Evolutionary conservation across 2,113 vertebrate genomes (phyloP), one percentile per base, ranked within the genome.

Genomic region (Pelodiscus sinensis): DNA sequence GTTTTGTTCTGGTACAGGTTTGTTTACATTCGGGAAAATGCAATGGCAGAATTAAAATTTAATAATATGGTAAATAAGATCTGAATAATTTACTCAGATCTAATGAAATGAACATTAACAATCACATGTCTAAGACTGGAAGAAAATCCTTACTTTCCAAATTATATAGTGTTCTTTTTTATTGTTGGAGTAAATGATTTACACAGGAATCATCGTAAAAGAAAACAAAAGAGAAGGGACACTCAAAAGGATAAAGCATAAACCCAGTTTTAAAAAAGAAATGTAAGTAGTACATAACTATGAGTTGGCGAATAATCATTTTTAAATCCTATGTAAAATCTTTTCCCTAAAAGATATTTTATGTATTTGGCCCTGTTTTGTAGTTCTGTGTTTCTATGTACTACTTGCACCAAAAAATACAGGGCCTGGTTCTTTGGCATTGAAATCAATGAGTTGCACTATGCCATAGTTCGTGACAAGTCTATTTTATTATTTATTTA

Each of bases 41-140:
- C 93, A 92, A 95, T 86, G 82, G 85, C 92, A 97, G 94, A 97
- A 97, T 98, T 97, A 98, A 98, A 98, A 96, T 97, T 98, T 98
- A 97, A 98, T 98, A 96, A 96, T 97, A 96, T 96, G 90, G 92
- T 97, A 98, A 98, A 97, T 95, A 98, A 96, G 88, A 92, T 68
- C 93, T 97, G 96, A 98, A 97, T 97, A 98, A 97, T 98, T 97
- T 97, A 98, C 96, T 97, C 94, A 93, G 81, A 95, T 84, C 68
- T 96, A 97, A 96, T 97, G 95, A 97, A 98, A 96, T 90, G 57
- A 82, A 92, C 75, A 90, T 91, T 95, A 71, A 95, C 93, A 79
- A 90, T 93, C 21, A 57, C n/a, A 44, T 85, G 89, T 92, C 78
- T 75, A 79, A 94, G 50, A 82, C 65, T 77, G 71, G 65, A 62